Percentiles rank a stretch among this genome's conserved stretches.
Evolutionary conservation across 2,113 vertebrate genomes (phyloP).

Genomic region (Ahaetulla prasina): DNA sequence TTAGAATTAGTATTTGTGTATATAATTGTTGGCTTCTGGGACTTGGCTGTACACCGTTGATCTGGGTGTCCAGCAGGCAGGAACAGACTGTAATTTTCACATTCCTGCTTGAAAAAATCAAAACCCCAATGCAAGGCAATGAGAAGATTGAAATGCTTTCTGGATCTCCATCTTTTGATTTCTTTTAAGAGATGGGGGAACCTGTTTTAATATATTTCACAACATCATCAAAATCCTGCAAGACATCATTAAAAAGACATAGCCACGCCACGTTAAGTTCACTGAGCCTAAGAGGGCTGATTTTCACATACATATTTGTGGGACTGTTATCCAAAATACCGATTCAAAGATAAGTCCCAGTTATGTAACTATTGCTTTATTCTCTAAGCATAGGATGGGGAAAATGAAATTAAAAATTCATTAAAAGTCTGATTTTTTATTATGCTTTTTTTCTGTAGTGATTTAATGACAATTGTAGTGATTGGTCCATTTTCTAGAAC

Average conservation of each 20-base stretch:
- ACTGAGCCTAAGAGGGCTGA: too few species aligned
- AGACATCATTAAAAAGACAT: slow-evolving; percentile 42
- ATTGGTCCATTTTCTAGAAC: slow-evolving; percentile 8
- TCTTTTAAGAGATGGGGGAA: not conserved
- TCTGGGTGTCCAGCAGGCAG: slow-evolving; percentile 20
- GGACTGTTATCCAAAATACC: not conserved
- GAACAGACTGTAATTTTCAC: slow-evolving; percentile 18
- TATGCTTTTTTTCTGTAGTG: slow-evolving; percentile 29
- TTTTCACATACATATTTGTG: not conserved
- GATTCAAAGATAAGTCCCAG: not conserved
- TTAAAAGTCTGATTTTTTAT: not conserved
- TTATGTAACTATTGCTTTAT: slow-evolving; percentile 34
- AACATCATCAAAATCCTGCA: slow-evolving; percentile 53
- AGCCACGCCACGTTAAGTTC: not conserved
- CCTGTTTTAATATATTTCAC: slow-evolving; percentile 2
- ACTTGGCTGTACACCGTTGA: slow-evolving; percentile 23
- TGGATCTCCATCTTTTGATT: slow-evolving; percentile 4
- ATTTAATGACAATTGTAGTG: slow-evolving; percentile 18
- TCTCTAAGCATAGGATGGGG: not conserved
- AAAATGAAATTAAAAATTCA: slow-evolving; percentile 43
- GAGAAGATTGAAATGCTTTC: slow-evolving; percentile 4
- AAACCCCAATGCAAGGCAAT: not conserved
- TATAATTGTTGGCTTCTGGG: slow-evolving; percentile 26
- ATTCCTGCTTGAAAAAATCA: not conserved
- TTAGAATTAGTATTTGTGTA: not conserved